These are phyloP conservation scores for Ephydatia muelleri DNA, from an alignment of 37 sponge, comb jelly and placozoan species.

Conservation along the genomic window DNA sequence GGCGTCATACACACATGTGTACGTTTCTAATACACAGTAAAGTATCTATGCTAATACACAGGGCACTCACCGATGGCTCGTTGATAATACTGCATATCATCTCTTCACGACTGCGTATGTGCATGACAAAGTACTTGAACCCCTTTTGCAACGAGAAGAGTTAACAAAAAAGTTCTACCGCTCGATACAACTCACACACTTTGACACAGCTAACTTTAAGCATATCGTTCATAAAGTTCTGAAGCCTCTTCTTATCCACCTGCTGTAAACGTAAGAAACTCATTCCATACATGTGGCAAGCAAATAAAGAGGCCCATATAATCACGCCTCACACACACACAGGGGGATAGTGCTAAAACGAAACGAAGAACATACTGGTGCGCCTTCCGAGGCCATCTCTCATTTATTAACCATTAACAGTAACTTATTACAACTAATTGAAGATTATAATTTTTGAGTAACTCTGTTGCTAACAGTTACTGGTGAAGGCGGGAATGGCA, in stretches of 20 bases:
- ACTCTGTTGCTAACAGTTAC: background rate
- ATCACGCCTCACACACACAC: background rate
- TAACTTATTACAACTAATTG: background rate
- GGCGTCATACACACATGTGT: too few relatives aligned
- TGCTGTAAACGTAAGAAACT: background rate
- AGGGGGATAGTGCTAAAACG: background rate
- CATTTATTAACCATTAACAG: background rate
- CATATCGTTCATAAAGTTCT: conserved; percentile 62
- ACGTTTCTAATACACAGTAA: too few relatives aligned
- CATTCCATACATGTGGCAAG: background rate
- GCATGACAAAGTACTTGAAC: conserved; percentile 80
- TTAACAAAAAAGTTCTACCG: too few relatives aligned
- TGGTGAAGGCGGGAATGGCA: background rate
- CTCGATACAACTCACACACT: conserved; percentile 35
- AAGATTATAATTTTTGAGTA: background rate
- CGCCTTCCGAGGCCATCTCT: background rate
- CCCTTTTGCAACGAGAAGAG: too few relatives aligned
- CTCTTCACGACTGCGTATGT: conserved; percentile 86
- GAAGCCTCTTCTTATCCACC: conserved; percentile 73
- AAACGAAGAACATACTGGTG: background rate
- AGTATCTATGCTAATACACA: background rate
- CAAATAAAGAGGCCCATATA: background rate
- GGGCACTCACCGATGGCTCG: conserved; percentile 67
- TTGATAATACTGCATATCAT: conserved; percentile 83
- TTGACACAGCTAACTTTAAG: conserved; percentile 80